Evolutionary conservation across 2,113 vertebrate species (phyloP).

Genomic region (Laticauda laticaudata): DNA sequence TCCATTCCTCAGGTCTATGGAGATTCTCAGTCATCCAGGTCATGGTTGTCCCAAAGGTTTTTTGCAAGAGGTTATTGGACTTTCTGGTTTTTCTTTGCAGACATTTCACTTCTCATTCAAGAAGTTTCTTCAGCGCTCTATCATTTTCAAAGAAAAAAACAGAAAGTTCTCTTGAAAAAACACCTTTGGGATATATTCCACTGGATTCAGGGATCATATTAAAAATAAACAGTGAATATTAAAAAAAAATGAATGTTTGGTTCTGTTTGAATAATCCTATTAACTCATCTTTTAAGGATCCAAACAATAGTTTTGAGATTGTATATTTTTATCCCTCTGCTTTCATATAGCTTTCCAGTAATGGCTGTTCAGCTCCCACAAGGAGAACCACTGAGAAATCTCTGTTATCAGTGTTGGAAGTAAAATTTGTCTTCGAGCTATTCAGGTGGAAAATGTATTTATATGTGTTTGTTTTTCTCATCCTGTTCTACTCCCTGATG

Average conservation of each 20-base stretch:
- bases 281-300: background rate
- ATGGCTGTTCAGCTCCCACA: background rate
- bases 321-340: background rate
- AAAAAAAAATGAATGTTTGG: background rate
- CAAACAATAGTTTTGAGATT: background rate
- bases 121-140: too few species aligned
- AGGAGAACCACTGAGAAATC: background rate
- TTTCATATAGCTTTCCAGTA: background rate
- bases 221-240: background rate
- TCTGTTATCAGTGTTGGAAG: background rate
- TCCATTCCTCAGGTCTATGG: too few species aligned
- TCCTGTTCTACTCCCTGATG: constrained; percentile 1
- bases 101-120: too few species aligned
- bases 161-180: too few species aligned
- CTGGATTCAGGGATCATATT: background rate
- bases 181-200: too few species aligned
- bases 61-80: too few species aligned
- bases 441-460: constrained; percentile 21
- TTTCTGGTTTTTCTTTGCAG: too few species aligned
- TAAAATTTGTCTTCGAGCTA: background rate
- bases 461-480: constrained; percentile 10
- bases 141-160: too few species aligned
- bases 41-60: too few species aligned
- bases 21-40: too few species aligned
- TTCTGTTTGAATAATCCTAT: background rate